These are phyloP conservation scores for Corvus cornix DNA, from an alignment of 2,113 vertebrate species.

Conservation along the genomic window DNA sequence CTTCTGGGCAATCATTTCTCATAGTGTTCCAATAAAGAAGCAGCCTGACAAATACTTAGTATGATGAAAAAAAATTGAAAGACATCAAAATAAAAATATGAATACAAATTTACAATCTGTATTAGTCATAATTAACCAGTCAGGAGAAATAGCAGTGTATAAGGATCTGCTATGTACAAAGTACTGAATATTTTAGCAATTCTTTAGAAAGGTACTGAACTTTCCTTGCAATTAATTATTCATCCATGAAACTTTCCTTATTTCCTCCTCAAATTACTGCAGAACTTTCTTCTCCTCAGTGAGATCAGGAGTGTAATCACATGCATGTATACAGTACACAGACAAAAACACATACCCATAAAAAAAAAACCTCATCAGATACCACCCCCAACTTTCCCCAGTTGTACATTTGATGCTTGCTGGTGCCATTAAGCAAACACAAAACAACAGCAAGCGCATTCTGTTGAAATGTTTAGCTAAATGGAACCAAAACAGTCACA, in stretches of 20 bases:
- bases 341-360: background rate
- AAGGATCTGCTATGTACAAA: slow-evolving; percentile 52
- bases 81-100: slow-evolving; percentile 45
- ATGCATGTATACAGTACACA: background rate
- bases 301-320: slow-evolving; percentile 17
- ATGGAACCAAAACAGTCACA: slow-evolving; percentile 85
- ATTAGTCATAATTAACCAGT: slow-evolving; percentile 52
- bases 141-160: slow-evolving; percentile 65
- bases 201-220: slow-evolving; percentile 71
- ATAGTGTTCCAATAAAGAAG: background rate
- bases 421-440: slow-evolving; percentile 75
- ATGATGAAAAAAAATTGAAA: slow-evolving; percentile 15
- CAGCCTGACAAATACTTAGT: slow-evolving; percentile 53
- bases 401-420: slow-evolving; percentile 67
- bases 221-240: slow-evolving; percentile 77
- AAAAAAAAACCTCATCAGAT: slow-evolving; percentile 1
- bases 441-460: slow-evolving; percentile 76
- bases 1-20: slow-evolving; percentile 18
- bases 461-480: slow-evolving; percentile 84
- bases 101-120: slow-evolving; percentile 33
- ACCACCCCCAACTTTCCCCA: slow-evolving; percentile 62
- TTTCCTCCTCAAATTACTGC: slow-evolving; percentile 42
- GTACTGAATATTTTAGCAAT: slow-evolving; percentile 74
- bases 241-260: slow-evolving; percentile 60
- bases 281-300: background rate